phyloP scores from a whole-genome alignment of 2,113 vertebrate species.

The Tiliqua scincoides region DNA sequence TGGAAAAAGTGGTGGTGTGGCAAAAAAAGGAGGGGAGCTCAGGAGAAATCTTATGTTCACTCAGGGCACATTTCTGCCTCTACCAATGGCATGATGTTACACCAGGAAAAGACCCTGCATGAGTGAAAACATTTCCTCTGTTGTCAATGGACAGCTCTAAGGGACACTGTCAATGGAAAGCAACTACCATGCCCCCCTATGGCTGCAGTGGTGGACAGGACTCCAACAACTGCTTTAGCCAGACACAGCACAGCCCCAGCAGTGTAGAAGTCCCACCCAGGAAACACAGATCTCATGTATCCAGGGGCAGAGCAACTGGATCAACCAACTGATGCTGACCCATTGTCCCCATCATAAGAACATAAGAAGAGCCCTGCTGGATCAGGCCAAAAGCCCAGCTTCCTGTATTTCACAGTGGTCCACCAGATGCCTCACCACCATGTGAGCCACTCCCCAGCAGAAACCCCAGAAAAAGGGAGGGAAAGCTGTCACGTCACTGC shows the following conservation, averaged over 20 bases:
- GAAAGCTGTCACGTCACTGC: no score
- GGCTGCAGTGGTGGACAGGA: not conserved
- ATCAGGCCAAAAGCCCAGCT: no score
- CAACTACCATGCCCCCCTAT: not conserved
- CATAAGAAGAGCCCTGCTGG: no score
- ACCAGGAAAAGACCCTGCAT: not conserved
- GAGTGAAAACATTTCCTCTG: not conserved
- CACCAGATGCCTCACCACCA: no score
- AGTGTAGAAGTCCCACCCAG: not conserved
- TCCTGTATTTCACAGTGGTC: no score
- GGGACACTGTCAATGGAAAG: no score
- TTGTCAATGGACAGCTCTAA: not conserved
- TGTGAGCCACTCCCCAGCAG: no score
- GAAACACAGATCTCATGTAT: not conserved
- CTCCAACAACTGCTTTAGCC: not conserved
- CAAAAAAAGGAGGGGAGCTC: not conserved
- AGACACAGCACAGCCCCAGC: not conserved
- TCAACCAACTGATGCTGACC: no score
- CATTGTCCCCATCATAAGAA: no score
- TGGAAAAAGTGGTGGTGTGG: not conserved
- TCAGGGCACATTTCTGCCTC: not conserved
- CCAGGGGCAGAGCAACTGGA: no score
- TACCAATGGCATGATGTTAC: not conserved
- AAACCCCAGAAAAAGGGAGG: no score
- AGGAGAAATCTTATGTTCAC: not conserved